Evolutionary conservation across 2,113 vertebrate species (phyloP).

Genomic region (Anthoscopus minutus): DNA sequence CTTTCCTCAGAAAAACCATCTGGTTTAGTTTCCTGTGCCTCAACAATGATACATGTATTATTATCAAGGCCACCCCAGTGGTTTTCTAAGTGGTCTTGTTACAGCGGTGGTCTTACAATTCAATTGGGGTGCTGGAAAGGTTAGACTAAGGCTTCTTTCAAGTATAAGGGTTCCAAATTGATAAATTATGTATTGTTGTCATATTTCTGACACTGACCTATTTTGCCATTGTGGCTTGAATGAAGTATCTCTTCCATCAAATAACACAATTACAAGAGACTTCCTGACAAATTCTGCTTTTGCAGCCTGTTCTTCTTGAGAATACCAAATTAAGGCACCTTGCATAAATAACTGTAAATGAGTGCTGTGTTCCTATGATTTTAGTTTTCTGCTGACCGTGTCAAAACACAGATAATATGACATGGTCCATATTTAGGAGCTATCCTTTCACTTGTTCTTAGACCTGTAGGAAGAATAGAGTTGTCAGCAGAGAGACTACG

Average conservation of each 20-base stretch:
- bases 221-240: slow-evolving; percentile 12
- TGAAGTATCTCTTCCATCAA: slow-evolving; percentile 33
- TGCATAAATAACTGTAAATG: background rate
- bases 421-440: background rate
- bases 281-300: background rate
- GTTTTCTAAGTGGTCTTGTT: slow-evolving; percentile 74
- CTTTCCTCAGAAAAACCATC: slow-evolving; percentile 86
- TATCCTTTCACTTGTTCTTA: background rate
- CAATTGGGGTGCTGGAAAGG: slow-evolving; percentile 76
- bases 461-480: accelerated
- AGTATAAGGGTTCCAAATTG: slow-evolving; percentile 72
- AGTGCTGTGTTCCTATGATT: background rate
- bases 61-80: slow-evolving; percentile 77
- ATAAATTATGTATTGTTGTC: slow-evolving; percentile 63
- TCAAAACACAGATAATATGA: background rate
- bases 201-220: slow-evolving; percentile 31
- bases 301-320: background rate
- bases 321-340: background rate
- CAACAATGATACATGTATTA: slow-evolving; percentile 72
- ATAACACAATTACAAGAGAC: background rate
- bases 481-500: background rate
- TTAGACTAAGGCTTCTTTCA: slow-evolving; percentile 75
- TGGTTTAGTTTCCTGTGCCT: slow-evolving; percentile 86
- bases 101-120: slow-evolving; percentile 84
- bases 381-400: background rate